Evolutionary conservation across 2,888 invertebrate species (phyloP), one percentile per base, ranked within the genome.

Genomic region (Cremastinae sp.): DNA sequence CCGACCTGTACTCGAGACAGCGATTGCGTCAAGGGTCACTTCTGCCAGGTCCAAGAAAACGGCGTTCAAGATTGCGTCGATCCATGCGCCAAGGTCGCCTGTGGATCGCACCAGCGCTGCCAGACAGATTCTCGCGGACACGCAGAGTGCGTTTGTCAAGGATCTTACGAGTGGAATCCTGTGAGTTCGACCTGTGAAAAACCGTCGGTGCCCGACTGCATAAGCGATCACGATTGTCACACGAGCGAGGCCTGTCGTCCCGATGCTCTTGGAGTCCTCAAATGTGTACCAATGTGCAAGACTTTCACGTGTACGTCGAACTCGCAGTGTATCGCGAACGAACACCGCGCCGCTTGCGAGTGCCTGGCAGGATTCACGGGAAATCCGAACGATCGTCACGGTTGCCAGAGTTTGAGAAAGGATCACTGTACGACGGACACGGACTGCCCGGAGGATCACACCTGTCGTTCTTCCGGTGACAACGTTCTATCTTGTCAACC

Each of bases 351-450:
- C 49, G 93, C 93, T 84, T 98, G 98, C 86, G 94, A 96, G 84
- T 98, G 98, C 87, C 90, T 95, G 14, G 90, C 93, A 43, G 97
- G 96, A 2, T 98, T 93, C 88, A 93, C 94, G 9, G 98, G 98
- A 41, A 97, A 98, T 91, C 96, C 97, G 14, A 96, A 96, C 84
- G 96, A 97, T 86, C 93, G 97, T 20, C 94, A 94, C 80, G 97
- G 97, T n/a, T 97, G 97, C 84, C 92, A 93, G 81, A 92, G 93
- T 10, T 89, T 94, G 0, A 91, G 93, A 12, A 94, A 93, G 87
- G 94, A 96, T 84, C 93, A 94, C 87, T 97, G 97, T 84, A 91
- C 91, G 10, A 93, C 94, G 47, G 95, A 96, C 88, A 94, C 93
- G 36, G 95, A 97, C 87, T 97, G 97, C 84, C 91, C 94, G 34